phyloP scores from a whole-genome alignment of 1,140 invertebrate species.

The Rhopalosiphum maidis region DNA sequence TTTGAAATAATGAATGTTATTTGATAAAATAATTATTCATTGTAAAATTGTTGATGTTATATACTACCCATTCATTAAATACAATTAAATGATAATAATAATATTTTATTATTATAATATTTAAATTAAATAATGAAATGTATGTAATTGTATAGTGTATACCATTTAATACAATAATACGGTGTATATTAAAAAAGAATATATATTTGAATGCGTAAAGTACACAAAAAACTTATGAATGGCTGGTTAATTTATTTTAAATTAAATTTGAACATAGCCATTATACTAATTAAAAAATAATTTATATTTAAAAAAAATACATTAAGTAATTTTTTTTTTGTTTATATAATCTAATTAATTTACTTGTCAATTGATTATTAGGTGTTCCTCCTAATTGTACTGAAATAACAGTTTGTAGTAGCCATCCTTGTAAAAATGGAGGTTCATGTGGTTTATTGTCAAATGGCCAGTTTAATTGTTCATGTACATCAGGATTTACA shows the following conservation, averaged over 20 bases:
- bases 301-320: not conserved
- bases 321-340: not conserved
- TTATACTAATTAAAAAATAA: not conserved
- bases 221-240: no score
- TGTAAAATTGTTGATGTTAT: not conserved
- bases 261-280: not conserved
- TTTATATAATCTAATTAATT: not conserved
- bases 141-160: not conserved
- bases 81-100: no score
- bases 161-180: not conserved
- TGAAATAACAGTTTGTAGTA: constrained; percentile 69
- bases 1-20: not conserved
- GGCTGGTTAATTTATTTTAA: no score
- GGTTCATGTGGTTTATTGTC: constrained; percentile 72
- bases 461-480: constrained; percentile 70
- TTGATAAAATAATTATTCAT: no score
- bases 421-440: constrained; percentile 70
- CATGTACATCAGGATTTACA: constrained; percentile 70
- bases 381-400: constrained; percentile 46
- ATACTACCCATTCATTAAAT: no score
- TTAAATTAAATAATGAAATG: not conserved
- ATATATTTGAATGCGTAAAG: not conserved
- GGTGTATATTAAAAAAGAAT: no score
- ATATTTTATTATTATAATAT: not conserved
- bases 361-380: not conserved